These are phyloP conservation scores for Venustaconcha ellipsiformis DNA, from an alignment of 1,140 invertebrate species.

Conservation along the genomic window DNA sequence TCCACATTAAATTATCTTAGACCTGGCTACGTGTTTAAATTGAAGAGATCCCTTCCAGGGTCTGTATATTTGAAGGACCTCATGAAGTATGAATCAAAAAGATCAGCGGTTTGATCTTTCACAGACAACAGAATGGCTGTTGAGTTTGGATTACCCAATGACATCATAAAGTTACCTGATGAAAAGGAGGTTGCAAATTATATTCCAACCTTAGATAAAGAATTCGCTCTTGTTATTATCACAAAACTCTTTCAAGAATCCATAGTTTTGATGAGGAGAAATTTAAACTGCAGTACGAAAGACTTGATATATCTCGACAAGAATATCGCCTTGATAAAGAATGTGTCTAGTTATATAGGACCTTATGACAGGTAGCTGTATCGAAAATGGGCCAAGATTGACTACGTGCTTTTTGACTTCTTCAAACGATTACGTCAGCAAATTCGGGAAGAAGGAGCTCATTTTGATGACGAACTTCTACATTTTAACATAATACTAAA, in stretches of 20 bases:
- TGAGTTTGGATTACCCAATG: conserved; percentile 39
- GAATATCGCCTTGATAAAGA: conserved; percentile 21
- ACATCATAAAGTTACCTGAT: conserved; percentile 16
- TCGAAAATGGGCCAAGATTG: conserved; percentile 25
- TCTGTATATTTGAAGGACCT: conserved; percentile 22
- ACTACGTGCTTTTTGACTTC: conserved; percentile 38
- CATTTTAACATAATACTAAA: conserved; percentile 31
- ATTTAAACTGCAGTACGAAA: conserved; percentile 70
- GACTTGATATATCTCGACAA: conserved; percentile 61
- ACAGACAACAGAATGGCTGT: conserved; percentile 45
- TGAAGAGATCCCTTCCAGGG: conserved; percentile 5
- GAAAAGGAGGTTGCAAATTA: conserved; percentile 11
- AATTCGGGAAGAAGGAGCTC: conserved; percentile 18
- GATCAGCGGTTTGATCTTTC: conserved; percentile 25
- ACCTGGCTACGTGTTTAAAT: conserved; percentile 14
- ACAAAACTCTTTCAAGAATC: conserved; percentile 72
- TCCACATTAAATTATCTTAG: conserved; percentile 44
- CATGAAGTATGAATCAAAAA: conserved; percentile 27
- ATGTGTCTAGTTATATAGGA: not conserved
- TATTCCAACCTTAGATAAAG: conserved; percentile 20
- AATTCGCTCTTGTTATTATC: conserved; percentile 72
- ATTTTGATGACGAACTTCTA: conserved; percentile 27
- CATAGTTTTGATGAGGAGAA: conserved; percentile 68
- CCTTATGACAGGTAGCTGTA: conserved; percentile 11
- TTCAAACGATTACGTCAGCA: conserved; percentile 27